Evolutionary conservation across 1,140 invertebrate species (phyloP).

Genomic region (Philaenus spumarius): DNA sequence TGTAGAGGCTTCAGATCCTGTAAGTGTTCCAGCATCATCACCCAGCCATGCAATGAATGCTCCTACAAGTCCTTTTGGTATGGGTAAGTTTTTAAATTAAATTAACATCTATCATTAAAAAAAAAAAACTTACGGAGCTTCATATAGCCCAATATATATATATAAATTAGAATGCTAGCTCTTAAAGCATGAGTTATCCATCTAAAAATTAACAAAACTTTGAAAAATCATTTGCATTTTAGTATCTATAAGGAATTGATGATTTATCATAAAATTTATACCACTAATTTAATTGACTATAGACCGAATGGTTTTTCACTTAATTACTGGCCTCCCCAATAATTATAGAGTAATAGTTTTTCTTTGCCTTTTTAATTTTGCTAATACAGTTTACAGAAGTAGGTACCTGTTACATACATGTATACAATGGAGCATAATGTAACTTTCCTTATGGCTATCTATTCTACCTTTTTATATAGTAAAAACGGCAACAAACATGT

Average conservation of each 20-base stretch:
- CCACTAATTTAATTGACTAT: background rate
- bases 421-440: too few species aligned
- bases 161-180: background rate
- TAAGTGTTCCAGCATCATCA: constrained; percentile 19
- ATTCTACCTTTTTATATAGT: too few species aligned
- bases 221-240: background rate
- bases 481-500: too few species aligned
- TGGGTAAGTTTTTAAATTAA: constrained; percentile 11
- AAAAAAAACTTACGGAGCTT: background rate
- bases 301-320: too few species aligned
- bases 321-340: too few species aligned
- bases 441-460: too few species aligned
- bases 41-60: constrained; percentile 2
- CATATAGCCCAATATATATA: background rate
- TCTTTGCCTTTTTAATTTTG: too few species aligned
- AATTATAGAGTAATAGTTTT: too few species aligned
- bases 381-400: too few species aligned
- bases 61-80: constrained; percentile 13
- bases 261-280: background rate
- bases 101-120: background rate
- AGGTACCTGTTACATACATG: too few species aligned
- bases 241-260: background rate
- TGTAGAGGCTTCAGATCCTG: constrained; percentile 24
- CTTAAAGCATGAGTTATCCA: background rate
- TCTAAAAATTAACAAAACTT: background rate